These are phyloP conservation scores for Drosophila anomalata DNA, from an alignment of 2,888 invertebrate genomes.

Conservation along the genomic window DNA sequence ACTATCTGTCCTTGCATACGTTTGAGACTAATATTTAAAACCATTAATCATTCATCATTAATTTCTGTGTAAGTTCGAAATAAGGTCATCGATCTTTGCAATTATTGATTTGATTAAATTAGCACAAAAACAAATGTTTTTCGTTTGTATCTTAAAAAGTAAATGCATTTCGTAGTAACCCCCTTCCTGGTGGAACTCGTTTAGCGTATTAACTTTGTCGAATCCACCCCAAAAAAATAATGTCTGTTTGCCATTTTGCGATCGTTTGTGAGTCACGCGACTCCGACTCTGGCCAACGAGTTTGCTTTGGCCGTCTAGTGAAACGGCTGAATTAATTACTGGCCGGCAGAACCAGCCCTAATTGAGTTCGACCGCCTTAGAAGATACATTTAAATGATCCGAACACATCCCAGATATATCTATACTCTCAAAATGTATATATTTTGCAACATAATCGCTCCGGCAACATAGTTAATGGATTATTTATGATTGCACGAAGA, in stretches of 20 bases:
- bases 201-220: slow-evolving; percentile 12
- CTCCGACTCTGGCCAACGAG: slow-evolving; percentile 36
- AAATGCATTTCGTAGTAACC: background rate
- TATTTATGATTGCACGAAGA: slow-evolving; percentile 32
- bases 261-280: slow-evolving; percentile 37
- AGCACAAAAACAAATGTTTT: slow-evolving; percentile 8
- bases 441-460: slow-evolving; percentile 21
- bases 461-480: slow-evolving; percentile 9
- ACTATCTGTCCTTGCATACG: background rate
- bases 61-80: background rate
- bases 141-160: slow-evolving; percentile 8
- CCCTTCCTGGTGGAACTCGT: background rate
- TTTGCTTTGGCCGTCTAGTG: slow-evolving; percentile 32
- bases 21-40: slow-evolving; percentile 1
- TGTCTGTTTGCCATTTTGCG: slow-evolving; percentile 28
- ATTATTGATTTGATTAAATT: slow-evolving; percentile 12
- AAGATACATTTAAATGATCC: slow-evolving; percentile 39
- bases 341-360: slow-evolving; percentile 43
- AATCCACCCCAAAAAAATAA: slow-evolving; percentile 8
- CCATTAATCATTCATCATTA: slow-evolving; percentile 20
- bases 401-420: slow-evolving; percentile 15
- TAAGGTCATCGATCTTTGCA: slow-evolving; percentile 20
- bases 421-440: background rate
- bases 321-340: slow-evolving; percentile 50
- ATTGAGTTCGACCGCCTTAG: slow-evolving; percentile 33